These are phyloP conservation scores for Babyrousa celebensis DNA, from an alignment of 2,797 vertebrate genomes.

Conservation along the genomic window DNA sequence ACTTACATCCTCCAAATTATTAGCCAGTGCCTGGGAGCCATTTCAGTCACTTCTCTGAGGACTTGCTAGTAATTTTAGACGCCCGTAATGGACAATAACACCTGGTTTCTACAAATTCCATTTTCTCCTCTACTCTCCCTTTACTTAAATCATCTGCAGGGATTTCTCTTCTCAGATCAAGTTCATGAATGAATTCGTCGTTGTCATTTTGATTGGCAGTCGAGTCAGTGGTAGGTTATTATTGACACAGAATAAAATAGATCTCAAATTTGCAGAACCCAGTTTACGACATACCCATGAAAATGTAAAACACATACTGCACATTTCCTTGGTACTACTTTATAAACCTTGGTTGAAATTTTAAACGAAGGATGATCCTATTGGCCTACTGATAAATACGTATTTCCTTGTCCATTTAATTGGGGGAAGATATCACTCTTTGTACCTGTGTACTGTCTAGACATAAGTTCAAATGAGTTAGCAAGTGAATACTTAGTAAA, in stretches of 20 bases:
- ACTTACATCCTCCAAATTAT: slow-evolving; percentile 67
- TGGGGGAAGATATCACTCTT: background rate
- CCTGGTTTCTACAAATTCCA: slow-evolving; percentile 69
- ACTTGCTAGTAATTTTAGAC: slow-evolving; percentile 64
- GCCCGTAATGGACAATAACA: slow-evolving; percentile 73
- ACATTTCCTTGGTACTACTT: slow-evolving; percentile 79
- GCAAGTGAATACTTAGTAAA: slow-evolving; percentile 52
- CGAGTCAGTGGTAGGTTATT: slow-evolving; percentile 73
- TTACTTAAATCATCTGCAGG: slow-evolving; percentile 81
- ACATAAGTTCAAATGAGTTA: slow-evolving; percentile 42
- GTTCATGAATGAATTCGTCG: slow-evolving; percentile 80
- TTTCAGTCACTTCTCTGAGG: slow-evolving; percentile 68
- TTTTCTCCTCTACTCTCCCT: slow-evolving; percentile 75
- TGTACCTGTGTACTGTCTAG: slow-evolving; percentile 15
- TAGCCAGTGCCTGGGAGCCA: background rate
- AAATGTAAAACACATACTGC: slow-evolving; percentile 72
- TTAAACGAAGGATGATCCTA: slow-evolving; percentile 61
- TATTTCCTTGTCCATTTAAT: slow-evolving; percentile 41
- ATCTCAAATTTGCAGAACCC: slow-evolving; percentile 83
- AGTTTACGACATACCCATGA: slow-evolving; percentile 76
- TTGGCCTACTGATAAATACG: slow-evolving; percentile 50
- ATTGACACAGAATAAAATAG: slow-evolving; percentile 84
- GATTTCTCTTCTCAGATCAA: slow-evolving; percentile 82
- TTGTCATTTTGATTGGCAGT: slow-evolving; percentile 87
- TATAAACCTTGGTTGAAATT: slow-evolving; percentile 42